A percentile compares a stretch with the other conserved stretches of the same genome.
Evolutionary conservation across 2,797 vertebrate species (phyloP).

Genomic region (Ceyx erithaca): DNA sequence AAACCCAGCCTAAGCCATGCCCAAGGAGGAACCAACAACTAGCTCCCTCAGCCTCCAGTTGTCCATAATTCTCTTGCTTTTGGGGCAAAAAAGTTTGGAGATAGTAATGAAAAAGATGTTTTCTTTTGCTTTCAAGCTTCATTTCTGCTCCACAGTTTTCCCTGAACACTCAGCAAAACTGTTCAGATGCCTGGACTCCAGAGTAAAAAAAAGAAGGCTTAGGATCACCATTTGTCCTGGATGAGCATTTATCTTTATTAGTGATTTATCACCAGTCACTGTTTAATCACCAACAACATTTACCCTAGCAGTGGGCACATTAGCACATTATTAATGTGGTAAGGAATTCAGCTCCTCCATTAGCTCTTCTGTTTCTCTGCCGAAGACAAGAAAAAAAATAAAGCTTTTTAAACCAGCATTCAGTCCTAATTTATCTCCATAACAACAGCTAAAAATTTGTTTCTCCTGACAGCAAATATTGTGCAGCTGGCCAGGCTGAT

Average conservation of each 20-base stretch:
- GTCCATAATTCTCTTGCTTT: neutral
- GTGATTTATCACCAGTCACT: neutral
- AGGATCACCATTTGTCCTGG: neutral
- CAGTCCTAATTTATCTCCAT: neutral
- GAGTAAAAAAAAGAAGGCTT: neutral
- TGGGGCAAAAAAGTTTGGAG: neutral
- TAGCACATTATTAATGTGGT: neutral
- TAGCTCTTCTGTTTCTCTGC: neutral
- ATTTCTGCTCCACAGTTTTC: neutral
- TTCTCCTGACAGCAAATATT: neutral
- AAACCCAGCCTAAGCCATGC: neutral
- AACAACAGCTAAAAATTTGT: neutral
- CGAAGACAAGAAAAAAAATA: neutral
- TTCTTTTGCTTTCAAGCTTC: neutral
- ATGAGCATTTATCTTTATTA: neutral
- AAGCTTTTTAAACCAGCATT: neutral
- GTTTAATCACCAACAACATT: neutral
- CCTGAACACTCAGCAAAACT: neutral
- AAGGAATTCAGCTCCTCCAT: neutral
- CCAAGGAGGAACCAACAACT: neutral
- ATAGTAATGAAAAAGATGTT: neutral
- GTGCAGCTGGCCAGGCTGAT: neutral
- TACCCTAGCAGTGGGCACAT: neutral
- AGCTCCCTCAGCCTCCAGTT: accelerated
- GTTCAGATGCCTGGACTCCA: neutral